Evolutionary conservation across 2,113 vertebrate species (phyloP), one percentile per base, ranked within the genome.

Genomic region (Apteryx mantelli): DNA sequence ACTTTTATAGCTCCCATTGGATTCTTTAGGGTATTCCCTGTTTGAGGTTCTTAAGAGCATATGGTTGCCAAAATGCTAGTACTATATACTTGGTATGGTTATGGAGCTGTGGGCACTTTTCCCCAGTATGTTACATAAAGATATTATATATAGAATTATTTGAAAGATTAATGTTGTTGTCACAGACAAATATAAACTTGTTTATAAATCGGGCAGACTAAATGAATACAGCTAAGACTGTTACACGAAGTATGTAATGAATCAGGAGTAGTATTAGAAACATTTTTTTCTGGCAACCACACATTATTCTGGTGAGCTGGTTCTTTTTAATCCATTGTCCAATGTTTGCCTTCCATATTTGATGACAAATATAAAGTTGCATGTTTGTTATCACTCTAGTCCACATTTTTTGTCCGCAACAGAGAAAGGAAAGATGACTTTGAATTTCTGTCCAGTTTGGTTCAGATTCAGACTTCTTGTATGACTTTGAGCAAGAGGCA

Each of bases 1-100:
- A 87, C 25, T 92, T 93, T 91, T 82, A 87, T 60, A 92, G 88
- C 48, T 96, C 86, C 65, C 74, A 28, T 44, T 84, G 84, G 74
- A 87, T 89, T 88, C 70, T 85, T 93, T 53, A 86, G 79, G 64
- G 68, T 71, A 93, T 96, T 92, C 70, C 42, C 38, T 70, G 7
- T 76, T 78, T 74, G 70, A 91, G 24, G 34, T 63, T 89, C 53
- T 70, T 90, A 81, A 75, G 40, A 90, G 60, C 1, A 1, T 2
- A 8, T 1, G 34, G 11, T 84, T 95, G 91, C 61, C 77, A 91
- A 64, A 93, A 81, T 53, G 42, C 28, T 93, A 44, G 36, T 70
- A 16, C 12, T 82, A 8, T 89, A 17, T 78, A 42, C 82, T 91
- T 82, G 65, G 42, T 66, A 48, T 79, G 13, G 56, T 89, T 92